phyloP scores from a whole-genome alignment of 2,888 invertebrate species.

The Agrochola macilenta region DNA sequence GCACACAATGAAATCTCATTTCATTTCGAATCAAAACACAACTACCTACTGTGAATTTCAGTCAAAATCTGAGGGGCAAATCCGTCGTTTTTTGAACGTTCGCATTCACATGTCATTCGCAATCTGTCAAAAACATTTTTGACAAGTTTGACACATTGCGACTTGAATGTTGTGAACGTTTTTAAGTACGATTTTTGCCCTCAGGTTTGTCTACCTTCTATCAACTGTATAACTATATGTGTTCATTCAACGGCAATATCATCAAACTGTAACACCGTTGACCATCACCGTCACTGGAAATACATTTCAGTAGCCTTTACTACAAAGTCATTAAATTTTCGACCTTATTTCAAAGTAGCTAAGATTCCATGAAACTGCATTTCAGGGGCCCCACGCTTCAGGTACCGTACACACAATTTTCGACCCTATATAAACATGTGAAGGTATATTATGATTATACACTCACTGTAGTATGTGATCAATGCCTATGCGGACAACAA shows the following conservation, averaged over 20 bases:
- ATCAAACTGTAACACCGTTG: not conserved
- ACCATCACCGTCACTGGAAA: not conserved
- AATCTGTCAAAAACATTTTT: too few relatives aligned
- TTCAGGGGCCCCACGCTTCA: not conserved
- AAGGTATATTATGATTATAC: conserved; percentile 4
- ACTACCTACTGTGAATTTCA: not conserved
- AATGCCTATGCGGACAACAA: conserved; percentile 30
- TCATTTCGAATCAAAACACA: not conserved
- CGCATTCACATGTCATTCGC: too few relatives aligned
- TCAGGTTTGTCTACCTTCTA: not conserved
- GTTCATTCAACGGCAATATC: not conserved
- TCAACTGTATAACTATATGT: not conserved
- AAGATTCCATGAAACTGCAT: not conserved
- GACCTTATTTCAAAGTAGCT: not conserved
- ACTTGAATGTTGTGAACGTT: too few relatives aligned
- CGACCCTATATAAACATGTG: not conserved
- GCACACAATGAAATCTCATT: not conserved
- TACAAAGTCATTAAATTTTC: not conserved
- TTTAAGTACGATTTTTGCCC: too few relatives aligned
- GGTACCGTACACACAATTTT: not conserved
- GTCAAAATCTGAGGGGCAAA: not conserved
- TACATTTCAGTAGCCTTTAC: not conserved
- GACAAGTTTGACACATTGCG: too few relatives aligned
- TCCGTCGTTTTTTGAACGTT: too few relatives aligned
- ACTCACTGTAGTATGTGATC: conserved; percentile 10